phyloP scores from a whole-genome alignment of 2,797 vertebrate genomes.

The Myotis vivesi region DNA sequence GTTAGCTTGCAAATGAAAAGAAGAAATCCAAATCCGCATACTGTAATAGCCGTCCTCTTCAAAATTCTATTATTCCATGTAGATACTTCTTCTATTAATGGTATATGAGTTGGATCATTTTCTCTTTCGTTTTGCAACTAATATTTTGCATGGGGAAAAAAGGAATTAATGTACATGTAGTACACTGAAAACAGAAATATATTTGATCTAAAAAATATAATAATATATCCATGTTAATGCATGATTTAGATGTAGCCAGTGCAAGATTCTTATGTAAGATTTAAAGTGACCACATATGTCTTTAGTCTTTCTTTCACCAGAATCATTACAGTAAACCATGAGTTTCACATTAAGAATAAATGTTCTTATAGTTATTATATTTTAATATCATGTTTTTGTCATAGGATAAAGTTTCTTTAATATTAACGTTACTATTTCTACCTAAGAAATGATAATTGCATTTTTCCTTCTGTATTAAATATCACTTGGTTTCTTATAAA shows the following conservation, averaged over 20 bases:
- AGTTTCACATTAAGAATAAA: slow-evolving; percentile 45
- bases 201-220: background rate
- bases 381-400: slow-evolving; percentile 27
- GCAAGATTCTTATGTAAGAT: slow-evolving; percentile 44
- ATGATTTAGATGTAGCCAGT: slow-evolving; percentile 6
- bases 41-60: slow-evolving; percentile 80
- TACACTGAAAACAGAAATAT: slow-evolving; percentile 36
- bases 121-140: slow-evolving; percentile 85
- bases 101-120: slow-evolving; percentile 82
- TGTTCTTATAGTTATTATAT: slow-evolving; percentile 12
- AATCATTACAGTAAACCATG: background rate
- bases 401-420: slow-evolving; percentile 24
- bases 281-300: slow-evolving; percentile 42
- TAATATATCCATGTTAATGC: background rate
- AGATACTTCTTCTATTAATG: slow-evolving; percentile 75
- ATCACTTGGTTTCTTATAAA: slow-evolving; percentile 36
- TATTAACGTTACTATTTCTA: slow-evolving; percentile 28
- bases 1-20: slow-evolving; percentile 83
- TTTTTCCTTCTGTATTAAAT: slow-evolving; percentile 37
- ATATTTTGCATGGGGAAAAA: slow-evolving; percentile 54
- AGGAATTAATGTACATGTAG: slow-evolving; percentile 43
- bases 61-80: slow-evolving; percentile 78
- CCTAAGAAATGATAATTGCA: background rate
- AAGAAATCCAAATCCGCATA: slow-evolving; percentile 85
- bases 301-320: background rate